These are phyloP conservation scores for Gerris lacustris DNA, from an alignment of 2,888 invertebrate species.

Conservation along the genomic window DNA sequence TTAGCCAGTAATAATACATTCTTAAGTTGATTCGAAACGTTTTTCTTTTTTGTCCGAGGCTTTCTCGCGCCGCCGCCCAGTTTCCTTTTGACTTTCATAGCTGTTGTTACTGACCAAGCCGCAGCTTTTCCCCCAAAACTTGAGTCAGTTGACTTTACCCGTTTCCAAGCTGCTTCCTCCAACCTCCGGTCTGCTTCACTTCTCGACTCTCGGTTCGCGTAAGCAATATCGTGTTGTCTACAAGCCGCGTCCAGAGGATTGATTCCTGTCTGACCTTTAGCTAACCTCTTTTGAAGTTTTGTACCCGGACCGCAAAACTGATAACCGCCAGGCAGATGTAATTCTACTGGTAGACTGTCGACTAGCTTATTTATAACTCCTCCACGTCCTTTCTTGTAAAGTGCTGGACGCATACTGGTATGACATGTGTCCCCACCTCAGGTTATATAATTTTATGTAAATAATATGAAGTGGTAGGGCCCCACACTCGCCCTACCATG, in stretches of 20 bases:
- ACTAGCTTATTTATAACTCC: not conserved
- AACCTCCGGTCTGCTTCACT: constrained; percentile 20
- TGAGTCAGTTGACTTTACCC: constrained; percentile 21
- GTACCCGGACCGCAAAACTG: constrained; percentile 19
- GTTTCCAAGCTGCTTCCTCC: constrained; percentile 20
- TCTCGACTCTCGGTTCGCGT: not conserved
- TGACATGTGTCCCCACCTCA: too few species aligned
- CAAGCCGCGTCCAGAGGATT: constrained; percentile 34
- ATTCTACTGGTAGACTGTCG: not conserved
- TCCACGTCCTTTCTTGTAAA: too few species aligned
- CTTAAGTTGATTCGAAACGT: too few species aligned
- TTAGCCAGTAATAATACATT: too few species aligned
- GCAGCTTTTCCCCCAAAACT: constrained; percentile 20
- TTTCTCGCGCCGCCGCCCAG: constrained; percentile 20
- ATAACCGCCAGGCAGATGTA: constrained; percentile 18
- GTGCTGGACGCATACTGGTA: too few species aligned
- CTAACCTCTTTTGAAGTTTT: constrained; percentile 26
- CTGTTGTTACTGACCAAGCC: constrained; percentile 21
- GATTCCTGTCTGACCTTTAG: constrained; percentile 34
- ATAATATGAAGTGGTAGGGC: too few species aligned
- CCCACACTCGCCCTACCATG: too few species aligned
- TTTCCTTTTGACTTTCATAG: constrained; percentile 23
- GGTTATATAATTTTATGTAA: too few species aligned
- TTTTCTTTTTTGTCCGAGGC: too few species aligned
- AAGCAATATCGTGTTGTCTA: constrained; percentile 25